Evolutionary conservation across 2,113 vertebrate species (phyloP), one percentile per base, ranked within the genome.

Genomic region (Malurus alboscapulatus): DNA sequence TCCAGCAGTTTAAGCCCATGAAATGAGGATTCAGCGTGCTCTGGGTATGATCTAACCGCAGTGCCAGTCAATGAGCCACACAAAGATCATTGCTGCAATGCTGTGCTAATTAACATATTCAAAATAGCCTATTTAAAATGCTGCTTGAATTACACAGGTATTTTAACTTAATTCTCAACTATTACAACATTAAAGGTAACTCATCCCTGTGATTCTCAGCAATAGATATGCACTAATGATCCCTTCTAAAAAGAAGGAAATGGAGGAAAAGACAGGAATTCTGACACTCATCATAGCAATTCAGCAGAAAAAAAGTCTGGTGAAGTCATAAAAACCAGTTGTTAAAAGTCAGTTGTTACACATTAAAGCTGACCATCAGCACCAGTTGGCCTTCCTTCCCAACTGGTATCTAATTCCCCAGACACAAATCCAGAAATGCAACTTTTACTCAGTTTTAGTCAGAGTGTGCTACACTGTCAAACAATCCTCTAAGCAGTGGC

Each of bases 81-180:
- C 62, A 53, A 48, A 77, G 79, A 59, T 42, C 24, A 32, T 32
- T 58, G 27, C 27, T 3, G 0, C 29, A 90, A 86, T 2, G 7
- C 53, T 38, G 48, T 19, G 25, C n/a, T 79, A 65, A 89, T 84
- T 71, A 91, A 68, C 72, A 71, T 36, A 24, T 76, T 92, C 59
- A 91, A 89, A 94, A 84, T 9, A 90, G 53, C 53, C 76, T 14
- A 19, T 44, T 78, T 73, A 82, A 78, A 93, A 65, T 4, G 13
- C 55, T 71, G 69, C 66, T 88, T 93, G 91, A 96, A 88, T 94
- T 84, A 94, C 40, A 27, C 63, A 92, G 87, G 91, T 92, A 96
- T 91, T 94, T 75, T 76, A 84, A 78, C 36, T 36, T 84, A 55
- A 57, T 80, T 42, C 57, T 86, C 88, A 82, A 57, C 36, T 45